phyloP scores from a whole-genome alignment of 2,797 vertebrate genomes.

The Arrhamphus sclerolepis region DNA sequence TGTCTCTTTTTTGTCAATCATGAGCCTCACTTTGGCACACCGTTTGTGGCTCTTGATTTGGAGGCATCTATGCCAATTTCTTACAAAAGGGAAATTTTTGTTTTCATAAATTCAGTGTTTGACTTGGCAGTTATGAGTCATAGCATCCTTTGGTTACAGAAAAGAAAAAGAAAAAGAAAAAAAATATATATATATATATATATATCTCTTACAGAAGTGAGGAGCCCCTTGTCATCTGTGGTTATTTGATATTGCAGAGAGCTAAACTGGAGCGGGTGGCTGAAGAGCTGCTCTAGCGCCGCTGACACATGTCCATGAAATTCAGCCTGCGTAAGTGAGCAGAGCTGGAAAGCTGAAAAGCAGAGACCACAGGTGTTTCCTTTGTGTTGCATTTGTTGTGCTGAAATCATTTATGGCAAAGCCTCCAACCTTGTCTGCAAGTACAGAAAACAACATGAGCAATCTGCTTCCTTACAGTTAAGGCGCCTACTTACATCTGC shows the following conservation, averaged over 20 bases:
- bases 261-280: slow-evolving; percentile 27
- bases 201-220: too few relatives aligned
- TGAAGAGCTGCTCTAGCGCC: slow-evolving; percentile 33
- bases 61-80: slow-evolving; percentile 18
- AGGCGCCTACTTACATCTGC: slow-evolving; percentile 21
- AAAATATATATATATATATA: too few relatives aligned
- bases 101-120: slow-evolving; percentile 23
- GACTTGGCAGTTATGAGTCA: slow-evolving; percentile 35
- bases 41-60: slow-evolving; percentile 4
- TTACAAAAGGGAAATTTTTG: slow-evolving; percentile 24
- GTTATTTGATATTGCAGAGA: slow-evolving; percentile 32
- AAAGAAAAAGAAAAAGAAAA: too few relatives aligned
- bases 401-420: slow-evolving; percentile 49
- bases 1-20: slow-evolving; percentile 5
- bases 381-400: slow-evolving; percentile 35
- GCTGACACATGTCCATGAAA: slow-evolving; percentile 6
- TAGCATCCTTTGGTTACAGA: slow-evolving; percentile 26
- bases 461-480: slow-evolving; percentile 18
- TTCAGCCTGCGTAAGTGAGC: slow-evolving; percentile 26
- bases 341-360: slow-evolving; percentile 31
- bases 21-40: slow-evolving; percentile 15
- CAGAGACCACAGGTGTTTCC: slow-evolving; percentile 60
- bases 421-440: slow-evolving; percentile 18
- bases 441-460: slow-evolving; percentile 19
- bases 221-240: slow-evolving; percentile 4